Evolutionary conservation across 2,797 vertebrate species (phyloP), one percentile per base, ranked within the genome.

Genomic region (Crax fasciolata): DNA sequence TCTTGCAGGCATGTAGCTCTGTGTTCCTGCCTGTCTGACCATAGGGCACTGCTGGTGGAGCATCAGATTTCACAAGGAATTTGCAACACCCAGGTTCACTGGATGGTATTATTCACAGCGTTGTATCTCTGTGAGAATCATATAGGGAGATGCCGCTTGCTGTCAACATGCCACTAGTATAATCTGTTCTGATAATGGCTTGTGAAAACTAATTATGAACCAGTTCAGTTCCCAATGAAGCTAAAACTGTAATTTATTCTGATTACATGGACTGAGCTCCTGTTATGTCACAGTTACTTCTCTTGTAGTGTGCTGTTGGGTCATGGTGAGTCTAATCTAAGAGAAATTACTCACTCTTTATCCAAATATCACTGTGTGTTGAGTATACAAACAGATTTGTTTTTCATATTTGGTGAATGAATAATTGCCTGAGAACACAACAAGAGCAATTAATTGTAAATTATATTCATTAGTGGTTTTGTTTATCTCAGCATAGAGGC

Each of bases 61-160:
- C 84, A 78, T 97, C 94, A 70, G 79, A 86, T 96, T 96, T 96
- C 95, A 90, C 52, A 68, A 82, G 77, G 93, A 84, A 81, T 78
- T 92, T 91, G 79, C 84, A 93, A 90, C 87, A 84, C 54, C 73
- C 59, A 91, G 67, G 79, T 76, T 92, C 52, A 48, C 67, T 84
- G 71, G 12, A 71, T 86, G 44, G 61, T 82, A 74, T 49, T 91
- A 75, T 91, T 93, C 91, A 72, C 77, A 61, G 38, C 55, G 30
- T 59, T 83, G 2, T 74, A 65, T 84, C 82, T 82, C 85, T 84
- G 25, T 90, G 71, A 54, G 71, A 90, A 88, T 44, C 35, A 58
- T 79, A 23, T 52, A 73, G 89, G 57, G 67, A 91, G 82, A 48
- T 58, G n/a, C 55, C 88, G 74, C n/a, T 5, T 67, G 46, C 14